Base-by-base conservation (phyloP, 2,888 invertebrate genomes). In the Lasioglossum malachurum region DNA sequence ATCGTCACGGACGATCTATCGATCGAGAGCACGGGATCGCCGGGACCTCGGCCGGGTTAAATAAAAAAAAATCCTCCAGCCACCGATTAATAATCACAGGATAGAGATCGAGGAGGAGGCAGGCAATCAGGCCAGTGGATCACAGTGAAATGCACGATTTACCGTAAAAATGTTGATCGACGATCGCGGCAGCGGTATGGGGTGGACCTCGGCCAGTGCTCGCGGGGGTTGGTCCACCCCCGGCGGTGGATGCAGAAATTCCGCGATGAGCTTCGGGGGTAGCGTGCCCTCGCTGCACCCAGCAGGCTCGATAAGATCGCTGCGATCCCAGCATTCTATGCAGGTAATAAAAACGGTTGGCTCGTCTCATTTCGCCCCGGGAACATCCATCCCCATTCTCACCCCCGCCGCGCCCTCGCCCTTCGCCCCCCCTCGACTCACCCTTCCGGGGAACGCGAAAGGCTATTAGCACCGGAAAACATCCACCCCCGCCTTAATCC, bases 261-360 rank as follows among this genome's bases (percentile, higher is more conserved):
- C 95, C 19, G 91, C 93, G 79, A 94, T 94, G 94, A 94, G 94
- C 89, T 94, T 95, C 83, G 94, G 94, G n/a, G 95, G 95, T 78
- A 95, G 95, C 84, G 95, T 95, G 71, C 95, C 94, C 31, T 95
- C 94, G 12, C 93, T 95, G n/a, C 94, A 95, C 84, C 94, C 94
- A 12, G 90, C 94, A 31, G 95, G 94, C 82, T 95, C 95, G 71
- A 91, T 95, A 86, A 92, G 94, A 87, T 94, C 95, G 7, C 89
- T 95, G 57, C 89, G 95, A 85, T 95, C 95, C 74, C 95, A 95
- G 87, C 94, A 95, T 76, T 95, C 94, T 53, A 91, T 91, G 85
- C 94, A 95, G 93, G 94, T 94, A 90, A 88, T 86, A 60, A 82
- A 75, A 60, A 64, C 72, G 31, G 19, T 64, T 76, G 27, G 41